A percentile compares a stretch with the other conserved stretches of the same genome.
Evolutionary conservation across 2,113 vertebrate genomes (phyloP).

Genomic region (Pungitius pungitius): DNA sequence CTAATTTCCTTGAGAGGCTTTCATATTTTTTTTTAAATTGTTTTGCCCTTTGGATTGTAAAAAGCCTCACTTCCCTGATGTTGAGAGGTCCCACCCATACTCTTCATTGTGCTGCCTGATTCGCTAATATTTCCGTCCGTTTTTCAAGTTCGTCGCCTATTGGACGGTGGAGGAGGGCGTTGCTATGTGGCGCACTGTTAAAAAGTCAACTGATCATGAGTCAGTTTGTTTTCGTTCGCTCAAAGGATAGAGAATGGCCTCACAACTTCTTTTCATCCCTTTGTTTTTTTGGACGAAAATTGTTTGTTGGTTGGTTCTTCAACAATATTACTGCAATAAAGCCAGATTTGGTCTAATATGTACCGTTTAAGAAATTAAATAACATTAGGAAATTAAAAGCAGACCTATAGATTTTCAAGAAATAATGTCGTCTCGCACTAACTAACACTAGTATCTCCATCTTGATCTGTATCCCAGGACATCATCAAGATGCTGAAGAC

Average conservation of each 20-base stretch:
- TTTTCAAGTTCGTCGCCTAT: conserved; percentile 36
- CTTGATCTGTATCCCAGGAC: background rate
- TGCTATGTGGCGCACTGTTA: conserved; percentile 31
- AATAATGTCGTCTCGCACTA: background rate
- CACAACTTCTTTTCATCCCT: conserved; percentile 26
- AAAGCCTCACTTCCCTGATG: conserved; percentile 66
- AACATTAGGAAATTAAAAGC: background rate
- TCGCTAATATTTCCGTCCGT: conserved; percentile 50
- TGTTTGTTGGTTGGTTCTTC: conserved; percentile 42
- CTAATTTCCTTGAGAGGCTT: conserved; percentile 8
- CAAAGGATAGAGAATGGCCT: background rate
- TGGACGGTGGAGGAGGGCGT: conserved; percentile 48
- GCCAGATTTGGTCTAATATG: background rate
- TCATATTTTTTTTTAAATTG: background rate
- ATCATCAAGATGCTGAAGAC: background rate
- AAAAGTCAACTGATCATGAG: conserved; percentile 20
- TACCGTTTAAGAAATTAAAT: background rate
- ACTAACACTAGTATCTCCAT: background rate
- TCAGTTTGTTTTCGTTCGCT: conserved; percentile 18
- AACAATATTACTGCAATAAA: conserved; percentile 23
- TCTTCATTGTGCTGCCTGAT: conserved; percentile 34
- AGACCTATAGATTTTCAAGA: background rate
- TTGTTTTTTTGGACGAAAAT: conserved; percentile 61
- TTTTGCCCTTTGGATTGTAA: conserved; percentile 19
- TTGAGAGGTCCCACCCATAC: conserved; percentile 43